Percentiles rank a stretch among this genome's conserved stretches.
Evolutionary conservation across 2,888 invertebrate genomes (phyloP).

Genomic region (Aleiodes testaceus): DNA sequence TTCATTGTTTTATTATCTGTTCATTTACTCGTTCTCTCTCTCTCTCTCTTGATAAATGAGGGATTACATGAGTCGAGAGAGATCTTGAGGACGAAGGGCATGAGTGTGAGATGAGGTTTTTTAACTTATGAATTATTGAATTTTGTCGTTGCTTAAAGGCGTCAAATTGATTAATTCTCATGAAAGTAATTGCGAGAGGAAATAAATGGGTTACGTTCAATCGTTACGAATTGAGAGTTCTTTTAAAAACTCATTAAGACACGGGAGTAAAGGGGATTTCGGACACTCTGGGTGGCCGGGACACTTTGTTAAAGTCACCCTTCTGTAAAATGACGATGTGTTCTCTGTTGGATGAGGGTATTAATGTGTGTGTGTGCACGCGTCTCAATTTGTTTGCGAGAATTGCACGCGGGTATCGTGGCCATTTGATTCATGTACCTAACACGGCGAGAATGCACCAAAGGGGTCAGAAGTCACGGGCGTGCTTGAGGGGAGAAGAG

Average conservation of each 20-base stretch:
- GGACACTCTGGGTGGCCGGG: conserved; percentile 8
- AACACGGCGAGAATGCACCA: conserved; percentile 17
- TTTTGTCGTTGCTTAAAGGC: no score
- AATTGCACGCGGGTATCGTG: conserved; percentile 22
- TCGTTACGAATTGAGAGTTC: no score
- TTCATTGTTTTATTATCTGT: conserved; percentile 3
- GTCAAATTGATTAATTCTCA: no score
- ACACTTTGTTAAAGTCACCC: conserved; percentile 8
- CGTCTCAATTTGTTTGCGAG: conserved; percentile 52
- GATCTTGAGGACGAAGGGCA: conserved; percentile 31
- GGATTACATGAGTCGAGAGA: conserved; percentile 52
- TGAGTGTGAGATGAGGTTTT: no score
- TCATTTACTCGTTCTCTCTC: conserved; percentile 14
- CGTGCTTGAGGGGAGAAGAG: conserved; percentile 35
- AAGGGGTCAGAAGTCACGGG: conserved; percentile 37
- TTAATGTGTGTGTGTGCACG: conserved; percentile 6
- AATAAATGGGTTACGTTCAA: background rate
- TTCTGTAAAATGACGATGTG: conserved; percentile 11
- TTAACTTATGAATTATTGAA: no score
- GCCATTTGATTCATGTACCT: conserved; percentile 7
- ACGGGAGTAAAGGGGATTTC: conserved; percentile 41
- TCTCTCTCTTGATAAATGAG: conserved; percentile 37
- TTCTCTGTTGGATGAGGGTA: conserved; percentile 11
- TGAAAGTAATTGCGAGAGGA: background rate
- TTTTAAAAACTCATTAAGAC: conserved; percentile 52